Base-by-base conservation (phyloP, 2,797 vertebrate genomes). In the Semaprochilodus insignis region DNA sequence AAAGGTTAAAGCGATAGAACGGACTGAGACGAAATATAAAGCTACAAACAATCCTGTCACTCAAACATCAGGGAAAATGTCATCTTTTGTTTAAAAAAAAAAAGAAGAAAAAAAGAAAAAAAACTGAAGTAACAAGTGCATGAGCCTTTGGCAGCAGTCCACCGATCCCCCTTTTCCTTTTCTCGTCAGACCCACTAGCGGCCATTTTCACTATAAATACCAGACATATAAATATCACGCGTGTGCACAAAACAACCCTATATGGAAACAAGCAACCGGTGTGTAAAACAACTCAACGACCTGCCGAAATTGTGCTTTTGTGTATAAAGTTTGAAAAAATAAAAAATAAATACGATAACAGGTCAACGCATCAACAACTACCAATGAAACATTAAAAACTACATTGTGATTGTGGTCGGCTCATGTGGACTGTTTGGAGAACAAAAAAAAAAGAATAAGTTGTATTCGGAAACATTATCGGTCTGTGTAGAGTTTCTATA, bases 401-500 rank as follows among this genome's bases (percentile, higher is more conserved):
- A 90, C 89, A 91, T 94, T 91, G 92, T 94, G 92, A 93, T 88
- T 92, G 91, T 94, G 94, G 92, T 92, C 91, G 93, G 92, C 93
- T 95, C 90, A 90, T 93, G 92, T 89, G 87, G 93, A 94, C 93
- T 91, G 90, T 94, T 94, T 90, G 90, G 91, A 90, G 88, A 92
- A 81, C 10, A 48, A 52, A 88, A 90, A 91, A 88, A 65, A 73
- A 87, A n/a, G 54, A 76, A 48, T 55, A 83, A 75, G 71, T 81
- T 75, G 70, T 88, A 86, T 84, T 83, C 40, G 66, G 87, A 90
- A 91, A 93, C 91, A 83, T 91, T 91, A 92, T 91, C 91, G 93
- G 90, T 95, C 91, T 91, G 91, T 93, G 94, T 93, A 92, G 85
- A 93, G 83, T 90, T 91, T 93, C 94, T 94, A 92, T 94, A 95